phyloP scores from a whole-genome alignment of 2,888 invertebrate species.

The Amblyjoppa proteus region DNA sequence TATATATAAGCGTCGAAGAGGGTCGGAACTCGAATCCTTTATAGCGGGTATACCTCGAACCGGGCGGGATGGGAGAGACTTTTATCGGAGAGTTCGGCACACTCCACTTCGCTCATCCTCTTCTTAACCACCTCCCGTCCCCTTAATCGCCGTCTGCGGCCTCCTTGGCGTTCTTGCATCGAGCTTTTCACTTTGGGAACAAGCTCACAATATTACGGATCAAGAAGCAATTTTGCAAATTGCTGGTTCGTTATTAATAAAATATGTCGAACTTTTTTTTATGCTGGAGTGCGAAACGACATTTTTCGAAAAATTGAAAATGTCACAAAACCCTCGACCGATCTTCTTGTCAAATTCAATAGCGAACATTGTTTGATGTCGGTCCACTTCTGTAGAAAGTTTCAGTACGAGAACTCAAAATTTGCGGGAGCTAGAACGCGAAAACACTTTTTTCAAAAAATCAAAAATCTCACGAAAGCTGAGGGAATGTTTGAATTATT shows the following conservation, averaged over 20 bases:
- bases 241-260: neutral
- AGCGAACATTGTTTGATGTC: no score
- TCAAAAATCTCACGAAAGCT: no score
- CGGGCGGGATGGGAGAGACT: constrained; percentile 49
- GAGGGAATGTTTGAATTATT: no score
- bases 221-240: constrained; percentile 7
- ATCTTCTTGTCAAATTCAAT: no score
- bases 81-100: constrained; percentile 60
- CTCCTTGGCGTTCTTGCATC: constrained; percentile 17
- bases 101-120: constrained; percentile 8
- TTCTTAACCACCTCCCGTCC: neutral
- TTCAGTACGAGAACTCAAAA: no score
- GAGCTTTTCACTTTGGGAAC: constrained; percentile 4
- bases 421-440: no score
- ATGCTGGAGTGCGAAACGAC: no score
- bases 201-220: constrained; percentile 2
- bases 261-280: neutral
- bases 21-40: constrained; percentile 56
- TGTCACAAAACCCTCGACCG: no score
- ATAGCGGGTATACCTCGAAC: constrained; percentile 37
- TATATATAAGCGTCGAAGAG: constrained; percentile 58
- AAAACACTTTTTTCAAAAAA: no score
- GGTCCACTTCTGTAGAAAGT: no score
- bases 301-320: no score
- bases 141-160: constrained; percentile 38